Evolutionary conservation across 2,888 invertebrate species (phyloP).

Genomic region (Phymatocera aterrima): DNA sequence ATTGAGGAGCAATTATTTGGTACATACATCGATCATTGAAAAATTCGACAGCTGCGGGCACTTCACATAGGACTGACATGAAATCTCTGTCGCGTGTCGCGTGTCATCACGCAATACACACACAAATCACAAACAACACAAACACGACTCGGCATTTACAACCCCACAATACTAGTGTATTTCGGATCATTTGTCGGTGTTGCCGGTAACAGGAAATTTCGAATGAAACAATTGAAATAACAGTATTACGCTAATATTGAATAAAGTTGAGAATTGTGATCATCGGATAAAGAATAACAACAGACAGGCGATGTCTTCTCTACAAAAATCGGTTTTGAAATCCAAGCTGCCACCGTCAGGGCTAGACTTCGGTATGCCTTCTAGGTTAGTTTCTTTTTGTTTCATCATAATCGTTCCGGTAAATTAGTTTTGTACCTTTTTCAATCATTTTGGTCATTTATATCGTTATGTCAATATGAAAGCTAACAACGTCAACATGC

Average conservation of each 20-base stretch:
- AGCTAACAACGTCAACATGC: background rate
- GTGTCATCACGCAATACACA: too few species aligned
- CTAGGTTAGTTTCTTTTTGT: slow-evolving; percentile 63
- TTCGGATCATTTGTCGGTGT: background rate
- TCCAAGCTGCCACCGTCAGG: slow-evolving; percentile 81
- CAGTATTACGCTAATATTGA: background rate
- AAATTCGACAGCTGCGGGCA: too few species aligned
- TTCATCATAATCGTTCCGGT: slow-evolving; percentile 42
- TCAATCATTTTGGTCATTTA: background rate
- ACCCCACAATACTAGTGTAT: background rate
- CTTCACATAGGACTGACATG: too few species aligned
- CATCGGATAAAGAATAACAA: background rate
- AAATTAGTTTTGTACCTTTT: background rate
- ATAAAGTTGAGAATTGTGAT: background rate
- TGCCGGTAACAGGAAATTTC: background rate
- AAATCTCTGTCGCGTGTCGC: too few species aligned
- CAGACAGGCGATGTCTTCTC: slow-evolving; percentile 79
- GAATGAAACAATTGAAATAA: slow-evolving; percentile 10
- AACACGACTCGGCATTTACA: too few species aligned
- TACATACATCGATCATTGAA: too few species aligned
- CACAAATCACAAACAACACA: too few species aligned
- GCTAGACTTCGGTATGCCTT: slow-evolving; percentile 62
- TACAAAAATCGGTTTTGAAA: slow-evolving; percentile 83
- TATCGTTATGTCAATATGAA: background rate
- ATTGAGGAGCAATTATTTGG: too few species aligned